Percentiles rank a stretch among this genome's conserved stretches.
Conservation (phyloP, 2,888 invertebrate genomes). For the Synergus itoensis region DNA sequence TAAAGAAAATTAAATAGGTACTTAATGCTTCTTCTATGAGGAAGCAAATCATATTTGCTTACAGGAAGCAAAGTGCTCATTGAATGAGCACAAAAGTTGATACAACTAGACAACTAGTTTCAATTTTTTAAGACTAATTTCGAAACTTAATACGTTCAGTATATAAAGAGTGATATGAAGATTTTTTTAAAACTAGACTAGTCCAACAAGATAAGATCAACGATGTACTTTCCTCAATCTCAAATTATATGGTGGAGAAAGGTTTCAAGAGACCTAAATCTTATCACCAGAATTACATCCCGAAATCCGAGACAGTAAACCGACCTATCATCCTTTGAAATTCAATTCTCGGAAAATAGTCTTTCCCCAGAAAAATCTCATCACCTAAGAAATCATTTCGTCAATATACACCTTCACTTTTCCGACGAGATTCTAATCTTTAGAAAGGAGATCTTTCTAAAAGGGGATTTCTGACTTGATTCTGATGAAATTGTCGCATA, state of each 20-base stretch:
- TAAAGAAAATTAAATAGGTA: too few relatives aligned
- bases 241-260: constrained; percentile 11
- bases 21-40: too few relatives aligned
- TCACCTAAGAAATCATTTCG: constrained; percentile 22
- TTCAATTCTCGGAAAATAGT: constrained; percentile 16
- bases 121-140: too few relatives aligned
- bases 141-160: constrained; percentile 77
- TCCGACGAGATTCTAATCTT: not conserved
- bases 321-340: constrained; percentile 12
- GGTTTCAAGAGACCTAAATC: constrained; percentile 9
- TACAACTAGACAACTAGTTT: too few relatives aligned
- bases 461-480: not conserved
- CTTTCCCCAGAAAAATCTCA: constrained; percentile 28
- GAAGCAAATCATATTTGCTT: too few relatives aligned
- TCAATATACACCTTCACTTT: too few relatives aligned
- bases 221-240: not conserved
- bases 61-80: too few relatives aligned
- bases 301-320: constrained; percentile 11
- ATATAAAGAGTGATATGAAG: constrained; percentile 58
- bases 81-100: too few relatives aligned
- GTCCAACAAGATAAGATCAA: not conserved
- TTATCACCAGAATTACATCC: constrained; percentile 15
- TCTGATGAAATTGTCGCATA: not conserved
- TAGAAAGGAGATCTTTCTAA: not conserved
- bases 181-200: not conserved